These are phyloP conservation scores for Pristionchus maxplancki DNA, from an alignment of 2,888 invertebrate species.

Conservation along the genomic window DNA sequence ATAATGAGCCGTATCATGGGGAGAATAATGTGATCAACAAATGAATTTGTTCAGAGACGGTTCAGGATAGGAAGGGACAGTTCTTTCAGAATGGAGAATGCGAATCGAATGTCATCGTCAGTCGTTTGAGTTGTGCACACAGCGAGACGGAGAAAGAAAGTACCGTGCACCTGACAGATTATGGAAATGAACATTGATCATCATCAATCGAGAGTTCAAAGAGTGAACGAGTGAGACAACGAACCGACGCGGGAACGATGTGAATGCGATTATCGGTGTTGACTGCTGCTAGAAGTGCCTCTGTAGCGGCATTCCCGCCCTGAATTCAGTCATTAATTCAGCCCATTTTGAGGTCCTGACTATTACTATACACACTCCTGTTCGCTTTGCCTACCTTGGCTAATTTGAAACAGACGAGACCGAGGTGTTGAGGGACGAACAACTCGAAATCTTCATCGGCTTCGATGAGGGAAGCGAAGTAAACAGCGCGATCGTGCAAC, in stretches of 20 bases:
- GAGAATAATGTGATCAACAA: too few relatives aligned
- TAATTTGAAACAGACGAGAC: conserved; percentile 91
- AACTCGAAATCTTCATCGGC: conserved; percentile 88
- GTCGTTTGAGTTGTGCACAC: conserved; percentile 79
- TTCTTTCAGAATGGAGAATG: conserved; percentile 77
- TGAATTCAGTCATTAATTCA: conserved; percentile 58
- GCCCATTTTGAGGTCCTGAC: too few relatives aligned
- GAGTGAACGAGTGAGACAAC: too few relatives aligned
- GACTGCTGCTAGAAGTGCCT: conserved; percentile 78
- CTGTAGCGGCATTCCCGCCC: conserved; percentile 78
- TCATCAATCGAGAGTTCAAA: too few relatives aligned
- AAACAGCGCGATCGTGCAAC: conserved; percentile 84
- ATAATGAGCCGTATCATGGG: too few relatives aligned
- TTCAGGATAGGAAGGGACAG: conserved; percentile 43
- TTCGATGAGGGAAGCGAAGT: conserved; percentile 86
- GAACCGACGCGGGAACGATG: conserved; percentile 78
- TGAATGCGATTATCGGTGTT: conserved; percentile 80
- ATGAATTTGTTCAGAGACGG: too few relatives aligned
- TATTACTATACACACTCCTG: not conserved
- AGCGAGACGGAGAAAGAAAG: conserved; percentile 80
- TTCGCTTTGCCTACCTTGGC: conserved; percentile 83
- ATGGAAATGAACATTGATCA: too few relatives aligned
- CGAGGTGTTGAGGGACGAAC: conserved; percentile 89
- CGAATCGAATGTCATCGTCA: conserved; percentile 78
- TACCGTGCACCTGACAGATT: conserved; percentile 74